phyloP scores from a whole-genome alignment of 2,888 invertebrate species.

The Melipona bicolor region DNA sequence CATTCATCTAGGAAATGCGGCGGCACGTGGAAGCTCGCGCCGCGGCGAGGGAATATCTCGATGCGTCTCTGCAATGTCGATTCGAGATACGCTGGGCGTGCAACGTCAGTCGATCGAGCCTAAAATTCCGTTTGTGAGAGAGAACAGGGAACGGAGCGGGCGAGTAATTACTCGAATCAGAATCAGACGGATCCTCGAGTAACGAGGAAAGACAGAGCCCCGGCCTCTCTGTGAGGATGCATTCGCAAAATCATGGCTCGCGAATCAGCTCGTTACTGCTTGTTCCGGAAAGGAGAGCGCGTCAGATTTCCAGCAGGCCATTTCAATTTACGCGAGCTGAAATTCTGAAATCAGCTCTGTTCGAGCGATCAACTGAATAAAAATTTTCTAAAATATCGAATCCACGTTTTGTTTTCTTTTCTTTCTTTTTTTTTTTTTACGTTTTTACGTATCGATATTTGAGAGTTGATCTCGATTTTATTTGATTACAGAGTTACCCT shows the following conservation, averaged over 20 bases:
- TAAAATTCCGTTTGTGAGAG: conserved; percentile 22
- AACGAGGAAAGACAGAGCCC: conserved; percentile 27
- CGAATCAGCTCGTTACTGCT: conserved; percentile 7
- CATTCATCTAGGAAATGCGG: not conserved
- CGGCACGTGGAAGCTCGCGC: not conserved
- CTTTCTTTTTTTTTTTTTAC: not conserved
- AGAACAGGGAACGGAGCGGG: not conserved
- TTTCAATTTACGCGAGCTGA: not conserved
- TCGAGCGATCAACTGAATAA: not conserved
- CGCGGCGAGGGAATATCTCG: not conserved
- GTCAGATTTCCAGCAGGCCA: conserved; percentile 21
- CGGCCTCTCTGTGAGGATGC: not conserved
- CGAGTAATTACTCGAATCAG: conserved; percentile 44
- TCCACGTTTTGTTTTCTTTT: not conserved
- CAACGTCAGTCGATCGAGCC: conserved; percentile 13
- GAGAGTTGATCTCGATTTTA: not conserved
- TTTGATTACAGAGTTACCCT: too few relatives aligned
- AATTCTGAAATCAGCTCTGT: not conserved
- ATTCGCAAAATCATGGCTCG: conserved; percentile 1
- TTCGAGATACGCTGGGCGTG: not conserved
- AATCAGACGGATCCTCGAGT: conserved; percentile 11
- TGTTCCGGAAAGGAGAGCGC: not conserved
- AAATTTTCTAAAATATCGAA: not conserved
- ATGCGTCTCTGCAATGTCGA: not conserved
- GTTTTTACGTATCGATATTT: not conserved